Percentiles rank a stretch among this genome's conserved stretches.
Evolutionary conservation across 1,140 invertebrate species (phyloP).

Genomic region (Drosophila tropicalis): DNA sequence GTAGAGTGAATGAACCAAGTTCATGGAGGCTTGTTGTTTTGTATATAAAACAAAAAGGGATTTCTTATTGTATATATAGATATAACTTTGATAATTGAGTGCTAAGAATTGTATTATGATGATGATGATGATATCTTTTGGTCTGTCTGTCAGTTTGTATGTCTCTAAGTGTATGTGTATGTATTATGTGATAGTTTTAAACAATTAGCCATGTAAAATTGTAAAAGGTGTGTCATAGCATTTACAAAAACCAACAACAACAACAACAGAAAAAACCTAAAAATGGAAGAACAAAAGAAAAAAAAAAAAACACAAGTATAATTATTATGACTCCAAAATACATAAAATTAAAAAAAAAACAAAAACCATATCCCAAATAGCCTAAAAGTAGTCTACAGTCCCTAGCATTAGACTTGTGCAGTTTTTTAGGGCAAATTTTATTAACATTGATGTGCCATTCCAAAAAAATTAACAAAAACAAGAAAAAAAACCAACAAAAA

Average conservation of each 20-base stretch:
- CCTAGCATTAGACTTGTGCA: conserved; percentile 57
- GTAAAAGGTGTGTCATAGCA: conserved; percentile 79
- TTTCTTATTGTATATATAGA: conserved; percentile 7
- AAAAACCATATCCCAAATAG: conserved; percentile 77
- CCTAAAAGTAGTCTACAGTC: conserved; percentile 74
- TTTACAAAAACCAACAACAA: conserved; percentile 56
- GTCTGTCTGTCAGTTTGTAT: conserved; percentile 15
- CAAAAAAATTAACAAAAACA: conserved; percentile 41
- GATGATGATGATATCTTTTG: conserved; percentile 4
- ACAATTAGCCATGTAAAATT: conserved; percentile 77
- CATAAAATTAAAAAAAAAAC: conserved; percentile 47
- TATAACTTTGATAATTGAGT: conserved; percentile 16
- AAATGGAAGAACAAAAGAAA: too few species aligned
- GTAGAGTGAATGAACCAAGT: conserved; percentile 26
- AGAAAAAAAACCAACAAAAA: conserved; percentile 16
- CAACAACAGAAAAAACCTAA: conserved; percentile 25
- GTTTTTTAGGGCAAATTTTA: conserved; percentile 72
- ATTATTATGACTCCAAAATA: conserved; percentile 38
- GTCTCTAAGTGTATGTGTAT: conserved; percentile 33
- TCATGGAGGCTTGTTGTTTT: conserved; percentile 38
- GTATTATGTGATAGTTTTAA: conserved; percentile 77
- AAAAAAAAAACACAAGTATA: conserved; percentile 47
- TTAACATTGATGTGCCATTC: conserved; percentile 76
- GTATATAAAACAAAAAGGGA: conserved; percentile 51
- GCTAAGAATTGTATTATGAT: conserved; percentile 5